These are phyloP conservation scores for Tigriopus japonicus DNA, from an alignment of 1,140 invertebrate species.

Conservation along the genomic window DNA sequence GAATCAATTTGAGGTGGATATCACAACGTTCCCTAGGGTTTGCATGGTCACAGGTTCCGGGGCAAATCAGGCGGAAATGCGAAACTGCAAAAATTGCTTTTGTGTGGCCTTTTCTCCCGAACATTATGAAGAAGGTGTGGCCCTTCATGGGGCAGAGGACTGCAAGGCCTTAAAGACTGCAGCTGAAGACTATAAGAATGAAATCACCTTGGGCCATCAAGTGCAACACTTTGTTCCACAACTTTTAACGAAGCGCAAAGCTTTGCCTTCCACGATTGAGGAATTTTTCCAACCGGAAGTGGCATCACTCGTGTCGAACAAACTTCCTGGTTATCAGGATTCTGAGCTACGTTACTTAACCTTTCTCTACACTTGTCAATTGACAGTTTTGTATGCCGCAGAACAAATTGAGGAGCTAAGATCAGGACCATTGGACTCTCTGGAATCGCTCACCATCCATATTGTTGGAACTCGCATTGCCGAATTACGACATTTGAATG, in stretches of 20 bases:
- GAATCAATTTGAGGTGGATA: conserved; percentile 10
- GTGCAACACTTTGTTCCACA: conserved; percentile 3
- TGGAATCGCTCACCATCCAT: conserved; percentile 7
- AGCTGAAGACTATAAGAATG: conserved; percentile 11
- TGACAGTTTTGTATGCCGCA: conserved; percentile 2
- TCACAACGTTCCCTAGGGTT: neutral
- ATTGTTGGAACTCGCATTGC: conserved; percentile 9
- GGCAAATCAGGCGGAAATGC: neutral
- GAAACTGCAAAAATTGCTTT: conserved; percentile 9
- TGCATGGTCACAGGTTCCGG: neutral
- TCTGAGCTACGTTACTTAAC: conserved; percentile 12
- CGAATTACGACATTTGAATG: conserved; percentile 4
- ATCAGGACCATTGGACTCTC: neutral
- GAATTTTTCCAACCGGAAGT: conserved; percentile 9
- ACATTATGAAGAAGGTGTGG: neutral
- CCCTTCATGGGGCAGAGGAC: neutral
- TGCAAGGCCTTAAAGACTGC: conserved; percentile 1
- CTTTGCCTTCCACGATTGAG: neutral
- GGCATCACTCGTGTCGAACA: conserved; percentile 6
- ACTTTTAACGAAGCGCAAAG: neutral
- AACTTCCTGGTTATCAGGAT: conserved; percentile 9
- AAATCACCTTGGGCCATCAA: conserved; percentile 10
- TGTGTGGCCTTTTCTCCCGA: conserved; percentile 12
- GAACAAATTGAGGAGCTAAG: neutral
- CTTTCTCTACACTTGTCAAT: conserved; percentile 13